These are phyloP conservation scores for Hyperopisus bebe DNA, from an alignment of 2,113 vertebrate species.

Conservation along the genomic window DNA sequence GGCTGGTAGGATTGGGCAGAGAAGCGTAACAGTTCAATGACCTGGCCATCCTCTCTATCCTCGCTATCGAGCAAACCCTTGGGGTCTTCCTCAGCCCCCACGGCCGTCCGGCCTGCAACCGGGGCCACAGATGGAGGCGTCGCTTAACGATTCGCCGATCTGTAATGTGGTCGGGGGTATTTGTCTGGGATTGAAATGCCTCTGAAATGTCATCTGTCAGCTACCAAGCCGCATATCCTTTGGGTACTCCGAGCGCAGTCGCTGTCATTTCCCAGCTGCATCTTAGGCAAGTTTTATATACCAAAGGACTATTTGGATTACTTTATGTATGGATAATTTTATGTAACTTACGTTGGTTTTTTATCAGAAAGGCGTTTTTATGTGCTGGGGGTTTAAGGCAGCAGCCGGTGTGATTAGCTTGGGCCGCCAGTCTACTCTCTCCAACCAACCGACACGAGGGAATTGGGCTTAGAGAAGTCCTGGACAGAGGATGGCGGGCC, in stretches of 20 bases:
- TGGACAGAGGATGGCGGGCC: background rate
- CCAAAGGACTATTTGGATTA: background rate
- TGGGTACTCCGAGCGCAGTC: background rate
- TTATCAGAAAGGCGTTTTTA: background rate
- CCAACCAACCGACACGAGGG: background rate
- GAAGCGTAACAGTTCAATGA: background rate
- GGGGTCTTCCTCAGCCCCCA: background rate
- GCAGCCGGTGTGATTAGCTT: background rate
- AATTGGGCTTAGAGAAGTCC: background rate
- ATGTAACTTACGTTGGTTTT: background rate
- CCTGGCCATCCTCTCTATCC: background rate
- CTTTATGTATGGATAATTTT: background rate
- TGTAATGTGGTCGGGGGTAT: background rate
- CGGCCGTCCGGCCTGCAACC: background rate
- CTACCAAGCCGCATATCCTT: background rate
- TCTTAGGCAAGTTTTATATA: background rate
- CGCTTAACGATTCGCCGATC: background rate
- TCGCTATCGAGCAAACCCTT: background rate
- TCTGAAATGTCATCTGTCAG: constrained; percentile 7
- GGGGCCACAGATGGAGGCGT: background rate
- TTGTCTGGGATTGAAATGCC: constrained; percentile 8
- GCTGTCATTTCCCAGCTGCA: background rate
- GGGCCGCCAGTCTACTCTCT: background rate
- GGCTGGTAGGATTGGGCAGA: background rate
- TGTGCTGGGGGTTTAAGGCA: background rate